These are phyloP conservation scores for Eupristina koningsbergeri DNA, from an alignment of 1,140 invertebrate species.

Conservation along the genomic window DNA sequence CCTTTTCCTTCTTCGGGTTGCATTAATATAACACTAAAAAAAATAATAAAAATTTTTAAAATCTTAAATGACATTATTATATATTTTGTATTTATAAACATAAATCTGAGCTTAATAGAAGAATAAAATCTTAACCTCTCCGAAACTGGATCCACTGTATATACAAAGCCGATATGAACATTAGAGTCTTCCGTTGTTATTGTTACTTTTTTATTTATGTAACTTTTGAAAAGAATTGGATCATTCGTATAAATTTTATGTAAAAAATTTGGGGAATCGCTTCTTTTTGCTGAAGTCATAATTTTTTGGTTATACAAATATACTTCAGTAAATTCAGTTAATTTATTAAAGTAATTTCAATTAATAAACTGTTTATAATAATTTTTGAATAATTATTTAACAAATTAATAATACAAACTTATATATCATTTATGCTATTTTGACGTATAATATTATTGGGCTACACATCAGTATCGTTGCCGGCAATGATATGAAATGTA, in stretches of 20 bases:
- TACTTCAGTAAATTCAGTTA: not conserved
- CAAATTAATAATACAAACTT: not conserved
- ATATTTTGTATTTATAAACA: not conserved
- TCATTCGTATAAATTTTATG: slow-evolving; percentile 67
- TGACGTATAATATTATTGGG: no score
- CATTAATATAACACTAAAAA: slow-evolving; percentile 65
- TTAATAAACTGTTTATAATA: not conserved
- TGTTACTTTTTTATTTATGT: slow-evolving; percentile 62
- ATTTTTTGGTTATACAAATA: not conserved
- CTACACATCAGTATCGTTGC: not conserved
- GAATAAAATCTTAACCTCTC: slow-evolving; percentile 66
- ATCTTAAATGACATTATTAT: not conserved
- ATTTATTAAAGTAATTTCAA: not conserved
- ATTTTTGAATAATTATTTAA: not conserved
- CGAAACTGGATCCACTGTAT: slow-evolving; percentile 70
- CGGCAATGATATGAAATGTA: not conserved
- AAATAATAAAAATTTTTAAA: no score
- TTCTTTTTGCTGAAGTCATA: slow-evolving; percentile 5
- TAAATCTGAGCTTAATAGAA: not conserved
- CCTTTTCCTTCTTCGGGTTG: slow-evolving; percentile 49
- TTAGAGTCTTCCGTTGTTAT: slow-evolving; percentile 62
- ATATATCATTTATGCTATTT: not conserved
- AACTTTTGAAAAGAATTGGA: slow-evolving; percentile 65
- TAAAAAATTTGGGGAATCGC: not conserved
- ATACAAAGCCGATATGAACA: slow-evolving; percentile 62